Evolutionary conservation across 2,797 vertebrate species (phyloP), one percentile per base, ranked within the genome.

Genomic region (Gambelia wislizenii): DNA sequence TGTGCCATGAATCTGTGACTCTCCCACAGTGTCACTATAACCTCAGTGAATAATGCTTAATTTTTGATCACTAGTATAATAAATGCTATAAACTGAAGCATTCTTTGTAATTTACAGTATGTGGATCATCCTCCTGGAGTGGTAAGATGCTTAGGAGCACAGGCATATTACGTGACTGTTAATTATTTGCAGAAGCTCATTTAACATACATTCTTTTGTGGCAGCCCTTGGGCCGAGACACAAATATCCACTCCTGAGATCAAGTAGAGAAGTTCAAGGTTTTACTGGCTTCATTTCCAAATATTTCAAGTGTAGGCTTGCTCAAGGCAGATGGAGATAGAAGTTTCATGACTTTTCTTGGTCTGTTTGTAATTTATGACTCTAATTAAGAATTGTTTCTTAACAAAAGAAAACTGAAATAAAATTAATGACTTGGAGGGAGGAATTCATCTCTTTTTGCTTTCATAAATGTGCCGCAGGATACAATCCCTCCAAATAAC

Each of bases 291-390:
- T 88, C 59, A 89, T 93, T 96, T 90, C 95, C 90, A 95, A 91
- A 93, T 93, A 39, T 75, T 92, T 97, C 97, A 95, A 97, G 98
- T 97, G 95, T 95, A 91, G 96, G 96, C 98, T 97, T 98, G 98
- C 93, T 97, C 84, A 93, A 95, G 95, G 95, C 96, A 97, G 97
- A 97, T 97, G 96, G 91, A 96, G 94, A 89, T 86, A 93, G 83
- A 95, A 89, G 88, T 92, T 95, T 94, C 92, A 95, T 93, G 95
- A 94, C 93, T 93, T 93, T n/a, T 96, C 93, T 95, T 93, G 86
- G 88, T 95, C 95, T 93, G 92, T 90, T 96, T 97, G 91, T 97
- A 97, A 97, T 97, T 98, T 97, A 97, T 96, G 94, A 94, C 89
- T 94, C 93, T 95, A 96, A 95, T 96, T 96, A 95, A 94, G 94